Percentiles rank a stretch among this genome's conserved stretches.
phyloP scores from a whole-genome alignment of 2,888 invertebrate species.

The Polietes domitor region DNA sequence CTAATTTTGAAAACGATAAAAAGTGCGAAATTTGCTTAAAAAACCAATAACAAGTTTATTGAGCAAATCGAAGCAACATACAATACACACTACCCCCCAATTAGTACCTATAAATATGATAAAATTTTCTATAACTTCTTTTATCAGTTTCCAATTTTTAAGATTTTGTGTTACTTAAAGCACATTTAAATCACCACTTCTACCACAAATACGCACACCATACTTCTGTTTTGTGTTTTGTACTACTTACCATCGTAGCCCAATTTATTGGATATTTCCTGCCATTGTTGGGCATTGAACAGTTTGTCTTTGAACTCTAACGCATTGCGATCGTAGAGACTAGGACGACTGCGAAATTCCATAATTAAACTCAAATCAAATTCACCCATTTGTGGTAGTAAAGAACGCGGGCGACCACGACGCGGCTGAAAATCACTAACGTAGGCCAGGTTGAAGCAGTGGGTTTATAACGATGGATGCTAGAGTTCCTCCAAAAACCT shows the following conservation, averaged over 20 bases:
- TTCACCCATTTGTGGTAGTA: constrained; percentile 78
- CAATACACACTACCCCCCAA: no score
- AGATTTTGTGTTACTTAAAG: no score
- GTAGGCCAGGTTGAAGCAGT: constrained; percentile 68
- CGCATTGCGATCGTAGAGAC: constrained; percentile 79
- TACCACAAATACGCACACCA: not conserved
- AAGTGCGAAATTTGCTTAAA: no score
- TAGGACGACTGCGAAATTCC: constrained; percentile 78
- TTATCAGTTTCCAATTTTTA: no score
- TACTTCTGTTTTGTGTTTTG: not conserved
- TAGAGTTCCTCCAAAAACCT: not conserved
- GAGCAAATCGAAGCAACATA: no score
- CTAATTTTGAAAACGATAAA: no score
- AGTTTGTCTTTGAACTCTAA: constrained; percentile 79
- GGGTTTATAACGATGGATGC: not conserved
- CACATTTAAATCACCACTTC: no score
- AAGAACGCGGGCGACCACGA: constrained; percentile 76
- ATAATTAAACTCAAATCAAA: constrained; percentile 79
- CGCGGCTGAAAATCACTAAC: constrained; percentile 62
- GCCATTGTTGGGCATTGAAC: constrained; percentile 78
- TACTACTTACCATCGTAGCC: constrained; percentile 78
- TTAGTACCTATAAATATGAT: no score
- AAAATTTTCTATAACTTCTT: no score
- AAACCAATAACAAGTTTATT: no score
- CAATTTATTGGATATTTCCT: constrained; percentile 78